A percentile compares a stretch with the other conserved stretches of the same genome.
Conservation (phyloP, 2,797 vertebrate genomes). For the Thunnus albacares region DNA sequence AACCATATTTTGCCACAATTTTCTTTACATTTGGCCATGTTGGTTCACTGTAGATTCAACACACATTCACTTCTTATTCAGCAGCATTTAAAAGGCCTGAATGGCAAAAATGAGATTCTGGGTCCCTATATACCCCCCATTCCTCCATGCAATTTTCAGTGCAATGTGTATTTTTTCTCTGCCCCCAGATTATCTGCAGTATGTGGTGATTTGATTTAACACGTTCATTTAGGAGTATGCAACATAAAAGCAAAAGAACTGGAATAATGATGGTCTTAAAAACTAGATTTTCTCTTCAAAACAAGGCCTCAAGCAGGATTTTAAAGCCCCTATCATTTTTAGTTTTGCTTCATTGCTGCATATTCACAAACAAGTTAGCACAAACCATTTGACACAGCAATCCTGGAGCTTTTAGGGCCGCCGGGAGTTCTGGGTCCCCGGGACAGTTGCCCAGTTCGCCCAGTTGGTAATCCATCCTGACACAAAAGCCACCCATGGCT, state of each 20-base stretch:
- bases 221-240: not conserved
- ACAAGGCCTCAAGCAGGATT: not conserved
- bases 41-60: too few species aligned
- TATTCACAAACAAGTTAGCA: not conserved
- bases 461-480: not conserved
- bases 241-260: not conserved
- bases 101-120: not conserved
- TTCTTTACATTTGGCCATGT: not conserved
- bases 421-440: not conserved
- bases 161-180: not conserved
- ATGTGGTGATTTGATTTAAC: not conserved
- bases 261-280: too few species aligned
- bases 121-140: not conserved
- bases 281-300: not conserved
- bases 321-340: not conserved
- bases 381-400: not conserved
- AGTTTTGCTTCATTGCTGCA: slow-evolving; percentile 6
- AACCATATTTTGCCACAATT: too few species aligned
- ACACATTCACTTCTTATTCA: not conserved
- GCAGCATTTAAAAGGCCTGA: not conserved
- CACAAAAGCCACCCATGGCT: not conserved
- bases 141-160: not conserved
- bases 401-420: not conserved
- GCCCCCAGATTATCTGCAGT: not conserved
- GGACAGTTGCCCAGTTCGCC: not conserved